Percentiles rank a stretch among this genome's conserved stretches.
These are phyloP conservation scores for Dynastes maya DNA, from an alignment of 2,888 invertebrate species.

Conservation along the genomic window DNA sequence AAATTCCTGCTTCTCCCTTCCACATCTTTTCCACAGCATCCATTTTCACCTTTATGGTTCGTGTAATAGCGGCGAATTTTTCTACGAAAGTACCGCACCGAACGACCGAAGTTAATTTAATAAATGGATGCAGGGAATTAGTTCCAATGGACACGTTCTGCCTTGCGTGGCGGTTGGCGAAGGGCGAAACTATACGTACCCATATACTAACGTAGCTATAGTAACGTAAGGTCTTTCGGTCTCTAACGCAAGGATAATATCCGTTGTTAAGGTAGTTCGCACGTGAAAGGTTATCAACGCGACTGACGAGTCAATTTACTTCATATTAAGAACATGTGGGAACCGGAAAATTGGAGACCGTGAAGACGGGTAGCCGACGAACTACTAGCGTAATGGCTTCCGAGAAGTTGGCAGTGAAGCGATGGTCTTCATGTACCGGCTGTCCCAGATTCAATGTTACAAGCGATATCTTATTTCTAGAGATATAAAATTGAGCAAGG, in stretches of 20 bases:
- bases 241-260: constrained; percentile 14
- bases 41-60: not conserved
- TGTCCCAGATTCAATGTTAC: too few relatives aligned
- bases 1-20: not conserved
- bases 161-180: not conserved
- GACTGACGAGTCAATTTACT: constrained; percentile 31
- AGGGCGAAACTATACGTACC: not conserved
- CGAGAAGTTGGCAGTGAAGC: too few relatives aligned
- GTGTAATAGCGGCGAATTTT: constrained; percentile 18
- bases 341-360: constrained; percentile 15
- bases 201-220: not conserved
- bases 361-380: constrained; percentile 1
- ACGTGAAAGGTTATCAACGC: constrained; percentile 29
- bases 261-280: constrained; percentile 26
- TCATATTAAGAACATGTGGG: constrained; percentile 36
- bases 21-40: not conserved
- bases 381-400: not conserved
- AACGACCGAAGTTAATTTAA: constrained; percentile 32
- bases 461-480: too few relatives aligned
- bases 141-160: constrained; percentile 13
- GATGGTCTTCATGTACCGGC: too few relatives aligned
- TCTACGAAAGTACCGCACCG: constrained; percentile 5
- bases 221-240: constrained; percentile 7
- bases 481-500: too few relatives aligned
- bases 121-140: constrained; percentile 30